A percentile compares a stretch with the other conserved stretches of the same genome.
phyloP scores from a whole-genome alignment of 2,888 invertebrate genomes.

The Orthosia gracilis region DNA sequence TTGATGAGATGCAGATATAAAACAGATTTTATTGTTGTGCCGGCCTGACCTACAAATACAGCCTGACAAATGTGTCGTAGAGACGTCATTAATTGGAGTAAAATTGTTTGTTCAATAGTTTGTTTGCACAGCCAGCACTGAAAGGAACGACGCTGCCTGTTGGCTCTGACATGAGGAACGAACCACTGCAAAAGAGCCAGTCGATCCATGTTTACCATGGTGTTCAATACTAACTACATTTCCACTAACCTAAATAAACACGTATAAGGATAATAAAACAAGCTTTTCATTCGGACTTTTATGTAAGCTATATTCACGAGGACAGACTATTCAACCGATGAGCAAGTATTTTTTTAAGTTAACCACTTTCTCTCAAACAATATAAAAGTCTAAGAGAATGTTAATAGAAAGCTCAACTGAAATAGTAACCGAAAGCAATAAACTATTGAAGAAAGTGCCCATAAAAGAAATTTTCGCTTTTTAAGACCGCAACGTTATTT shows the following conservation, averaged over 20 bases:
- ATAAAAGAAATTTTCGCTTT: conserved; percentile 61
- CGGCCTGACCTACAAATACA: conserved; percentile 35
- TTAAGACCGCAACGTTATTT: conserved; percentile 52
- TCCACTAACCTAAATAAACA: conserved; percentile 63
- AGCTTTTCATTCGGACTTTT: conserved; percentile 27
- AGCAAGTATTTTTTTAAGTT: conserved; percentile 6
- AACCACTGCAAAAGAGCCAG: conserved; percentile 43
- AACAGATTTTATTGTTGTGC: conserved; percentile 38
- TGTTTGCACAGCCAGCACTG: conserved; percentile 56
- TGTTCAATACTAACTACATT: conserved; percentile 48
- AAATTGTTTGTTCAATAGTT: conserved; percentile 66
- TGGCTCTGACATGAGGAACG: conserved; percentile 62
- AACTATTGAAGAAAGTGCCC: conserved; percentile 56
- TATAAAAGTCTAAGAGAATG: conserved; percentile 42
- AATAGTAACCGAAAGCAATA: conserved; percentile 58
- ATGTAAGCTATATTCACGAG: conserved; percentile 22
- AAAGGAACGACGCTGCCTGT: conserved; percentile 52
- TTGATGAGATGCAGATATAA: conserved; percentile 45
- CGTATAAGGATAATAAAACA: conserved; percentile 26
- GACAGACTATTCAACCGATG: background rate
- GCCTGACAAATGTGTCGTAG: conserved; percentile 52
- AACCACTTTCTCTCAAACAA: conserved; percentile 24
- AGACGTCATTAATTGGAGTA: conserved; percentile 65
- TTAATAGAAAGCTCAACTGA: conserved; percentile 50
- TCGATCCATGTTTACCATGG: conserved; percentile 54